Percentiles rank a stretch among this genome's conserved stretches.
These are phyloP conservation scores for Gavialis gangeticus DNA, from an alignment of 2,113 vertebrate genomes.

Conservation along the genomic window DNA sequence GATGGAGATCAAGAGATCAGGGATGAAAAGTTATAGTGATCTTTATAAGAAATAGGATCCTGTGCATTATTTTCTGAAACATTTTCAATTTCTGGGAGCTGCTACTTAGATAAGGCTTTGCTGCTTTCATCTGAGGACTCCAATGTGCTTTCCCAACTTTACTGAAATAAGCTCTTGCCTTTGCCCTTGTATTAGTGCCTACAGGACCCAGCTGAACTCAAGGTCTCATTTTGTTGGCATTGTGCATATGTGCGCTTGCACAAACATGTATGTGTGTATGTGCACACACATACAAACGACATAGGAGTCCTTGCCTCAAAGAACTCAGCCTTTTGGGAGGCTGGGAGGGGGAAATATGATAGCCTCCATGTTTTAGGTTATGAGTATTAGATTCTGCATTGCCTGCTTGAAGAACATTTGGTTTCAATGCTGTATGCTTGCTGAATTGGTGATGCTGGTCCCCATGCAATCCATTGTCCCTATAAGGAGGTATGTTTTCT, in stretches of 20 bases:
- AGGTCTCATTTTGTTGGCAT: not conserved
- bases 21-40: not conserved
- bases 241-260: too few species aligned
- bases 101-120: not conserved
- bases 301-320: not conserved
- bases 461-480: not conserved
- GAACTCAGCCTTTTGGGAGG: rapidly evolving
- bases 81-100: not conserved
- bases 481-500: rapidly evolving
- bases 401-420: not conserved
- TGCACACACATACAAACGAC: rapidly evolving
- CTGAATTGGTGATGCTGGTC: not conserved
- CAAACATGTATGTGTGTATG: too few species aligned
- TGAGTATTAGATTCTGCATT: not conserved
- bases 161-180: rapidly evolving
- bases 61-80: not conserved
- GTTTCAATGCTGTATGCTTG: not conserved
- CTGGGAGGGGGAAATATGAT: rapidly evolving
- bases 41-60: not conserved
- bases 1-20: not conserved
- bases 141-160: not conserved
- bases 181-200: rapidly evolving
- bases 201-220: not conserved
- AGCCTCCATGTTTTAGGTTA: not conserved
- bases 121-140: not conserved